Conservation (phyloP, 2,113 vertebrate genomes). For the Xyrauchen texanus region DNA sequence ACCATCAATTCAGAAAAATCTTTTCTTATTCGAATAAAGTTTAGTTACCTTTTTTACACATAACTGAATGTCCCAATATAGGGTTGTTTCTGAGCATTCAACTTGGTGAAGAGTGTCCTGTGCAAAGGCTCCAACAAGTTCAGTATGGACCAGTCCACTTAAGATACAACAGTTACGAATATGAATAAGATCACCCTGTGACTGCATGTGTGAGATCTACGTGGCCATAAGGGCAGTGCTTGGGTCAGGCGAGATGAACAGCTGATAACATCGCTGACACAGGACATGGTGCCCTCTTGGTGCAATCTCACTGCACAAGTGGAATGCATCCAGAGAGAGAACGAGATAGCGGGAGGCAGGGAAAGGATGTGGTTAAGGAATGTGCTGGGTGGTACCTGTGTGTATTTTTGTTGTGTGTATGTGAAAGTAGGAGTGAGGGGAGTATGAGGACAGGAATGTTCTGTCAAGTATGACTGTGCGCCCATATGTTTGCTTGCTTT, state of each 20-base stretch:
- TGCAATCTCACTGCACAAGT: slow-evolving; percentile 59
- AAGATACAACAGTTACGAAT: background rate
- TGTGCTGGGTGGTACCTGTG: slow-evolving; percentile 48
- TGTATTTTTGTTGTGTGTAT: slow-evolving; percentile 36
- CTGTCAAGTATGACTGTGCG: slow-evolving; percentile 30
- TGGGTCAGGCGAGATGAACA: slow-evolving; percentile 21
- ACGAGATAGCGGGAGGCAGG: slow-evolving; percentile 8
- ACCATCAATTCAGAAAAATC: too few species aligned
- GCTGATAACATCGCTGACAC: slow-evolving; percentile 61
- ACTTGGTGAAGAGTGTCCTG: too few species aligned
- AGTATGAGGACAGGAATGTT: slow-evolving; percentile 51
- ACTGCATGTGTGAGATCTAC: background rate
- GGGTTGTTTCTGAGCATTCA: too few species aligned
- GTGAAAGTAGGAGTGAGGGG: slow-evolving; percentile 50
- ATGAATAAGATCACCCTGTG: background rate
- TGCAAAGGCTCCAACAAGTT: too few species aligned
- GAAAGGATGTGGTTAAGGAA: slow-evolving; percentile 35
- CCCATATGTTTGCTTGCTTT: slow-evolving; percentile 2
- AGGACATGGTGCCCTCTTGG: slow-evolving; percentile 61
- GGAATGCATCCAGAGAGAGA: slow-evolving; percentile 53
- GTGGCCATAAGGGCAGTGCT: background rate
- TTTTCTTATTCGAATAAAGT: too few species aligned
- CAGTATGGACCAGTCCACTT: background rate
- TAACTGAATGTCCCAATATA: too few species aligned
- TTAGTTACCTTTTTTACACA: too few species aligned